Evolutionary conservation across 2,888 invertebrate species (phyloP).

Genomic region (Agonopterix alstromeriana): DNA sequence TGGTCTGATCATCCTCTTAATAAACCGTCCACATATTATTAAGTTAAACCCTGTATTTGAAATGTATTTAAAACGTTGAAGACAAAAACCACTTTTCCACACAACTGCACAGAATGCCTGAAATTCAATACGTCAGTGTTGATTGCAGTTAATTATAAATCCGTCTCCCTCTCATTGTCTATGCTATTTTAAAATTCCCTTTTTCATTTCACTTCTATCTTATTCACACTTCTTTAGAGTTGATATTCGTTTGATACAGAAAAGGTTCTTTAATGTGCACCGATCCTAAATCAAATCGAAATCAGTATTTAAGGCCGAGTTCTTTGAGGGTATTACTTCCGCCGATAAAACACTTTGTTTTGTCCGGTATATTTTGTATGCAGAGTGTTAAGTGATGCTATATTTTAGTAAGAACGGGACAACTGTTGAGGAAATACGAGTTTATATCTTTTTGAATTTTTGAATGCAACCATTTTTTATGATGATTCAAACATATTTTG

Average conservation of each 20-base stretch:
- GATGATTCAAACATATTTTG: too few species aligned
- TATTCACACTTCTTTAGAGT: conserved; percentile 10
- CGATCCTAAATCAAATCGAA: conserved; percentile 64
- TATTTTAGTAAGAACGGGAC: too few species aligned
- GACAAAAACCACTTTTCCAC: conserved; percentile 16
- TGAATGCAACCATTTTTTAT: too few species aligned
- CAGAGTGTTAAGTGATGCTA: too few species aligned
- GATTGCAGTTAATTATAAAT: conserved; percentile 77
- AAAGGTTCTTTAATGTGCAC: conserved; percentile 47
- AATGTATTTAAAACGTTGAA: not conserved
- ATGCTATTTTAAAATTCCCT: conserved; percentile 47
- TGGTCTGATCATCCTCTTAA: too few species aligned
- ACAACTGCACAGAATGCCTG: conserved; percentile 54
- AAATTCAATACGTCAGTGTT: conserved; percentile 75
- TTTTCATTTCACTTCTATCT: conserved; percentile 3
- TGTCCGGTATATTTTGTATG: conserved; percentile 22
- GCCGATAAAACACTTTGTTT: conserved; percentile 58
- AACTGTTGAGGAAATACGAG: too few species aligned
- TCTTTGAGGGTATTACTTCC: conserved; percentile 65
- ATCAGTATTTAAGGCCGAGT: conserved; percentile 56
- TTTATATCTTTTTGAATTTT: too few species aligned
- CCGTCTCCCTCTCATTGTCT: conserved; percentile 68
- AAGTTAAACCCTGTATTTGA: too few species aligned
- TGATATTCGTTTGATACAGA: conserved; percentile 4
- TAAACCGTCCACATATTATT: too few species aligned